These are phyloP conservation scores for Galerucella nymphaeae DNA, from an alignment of 2,888 invertebrate genomes.

Conservation along the genomic window DNA sequence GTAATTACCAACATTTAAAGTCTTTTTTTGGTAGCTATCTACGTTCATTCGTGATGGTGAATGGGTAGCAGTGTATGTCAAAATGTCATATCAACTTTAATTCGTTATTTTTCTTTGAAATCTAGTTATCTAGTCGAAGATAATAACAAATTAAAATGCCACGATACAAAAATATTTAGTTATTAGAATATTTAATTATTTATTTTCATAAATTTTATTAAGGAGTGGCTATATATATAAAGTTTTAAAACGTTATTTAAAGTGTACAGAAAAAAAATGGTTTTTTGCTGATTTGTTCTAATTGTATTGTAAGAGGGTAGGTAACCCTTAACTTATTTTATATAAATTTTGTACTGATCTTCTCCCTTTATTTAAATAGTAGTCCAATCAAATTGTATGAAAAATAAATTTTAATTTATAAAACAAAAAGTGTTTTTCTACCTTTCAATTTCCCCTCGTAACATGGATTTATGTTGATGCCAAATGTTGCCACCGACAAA, in stretches of 20 bases:
- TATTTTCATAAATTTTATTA: constrained; percentile 25
- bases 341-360: constrained; percentile 46
- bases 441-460: not conserved
- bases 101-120: not conserved
- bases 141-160: not conserved
- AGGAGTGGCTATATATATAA: constrained; percentile 24
- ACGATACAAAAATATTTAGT: not conserved
- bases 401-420: constrained; percentile 45
- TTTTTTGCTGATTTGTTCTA: constrained; percentile 31
- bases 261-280: constrained; percentile 20
- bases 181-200: constrained; percentile 18
- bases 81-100: not conserved
- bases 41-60: no score
- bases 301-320: constrained; percentile 29
- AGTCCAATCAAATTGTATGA: constrained; percentile 45
- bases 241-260: constrained; percentile 26
- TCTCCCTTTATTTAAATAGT: constrained; percentile 40
- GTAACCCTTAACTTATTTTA: constrained; percentile 43
- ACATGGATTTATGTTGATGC: no score
- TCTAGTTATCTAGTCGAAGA: no score
- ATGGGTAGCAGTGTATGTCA: no score
- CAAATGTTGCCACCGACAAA: not conserved
- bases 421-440: constrained; percentile 22
- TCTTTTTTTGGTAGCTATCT: no score
- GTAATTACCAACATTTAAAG: no score